Base-by-base conservation (phyloP, 2,113 vertebrate species). In the Dasyprocta punctata region DNA sequence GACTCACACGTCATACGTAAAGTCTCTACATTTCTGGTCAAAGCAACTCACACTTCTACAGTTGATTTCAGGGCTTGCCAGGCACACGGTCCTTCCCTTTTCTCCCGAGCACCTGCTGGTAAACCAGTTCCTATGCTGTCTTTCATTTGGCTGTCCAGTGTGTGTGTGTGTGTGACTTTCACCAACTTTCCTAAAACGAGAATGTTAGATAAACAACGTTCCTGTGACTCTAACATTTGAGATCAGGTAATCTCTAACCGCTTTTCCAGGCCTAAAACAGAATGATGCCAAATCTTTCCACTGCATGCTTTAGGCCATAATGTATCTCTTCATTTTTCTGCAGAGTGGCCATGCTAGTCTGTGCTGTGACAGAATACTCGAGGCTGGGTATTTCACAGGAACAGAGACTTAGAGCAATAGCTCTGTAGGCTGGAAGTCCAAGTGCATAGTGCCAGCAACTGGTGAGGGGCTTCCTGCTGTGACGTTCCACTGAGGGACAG, bases 181-280 rank as follows among this genome's bases (percentile, higher is more conserved):
- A 80, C 16, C 26, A 82, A 22, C 11, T 88, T 92, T 91, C 96
- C 56, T 81, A 67, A 78, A n/a, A 75, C 69, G 36, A 61, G 19
- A 95, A 61, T 33, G 22, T 67, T 92, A 77, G 36, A 84, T 83
- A 67, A 87, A 77, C 67, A 58, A 22, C 26, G 47, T 69, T 12
- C 41, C 44, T 84, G 63, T 83, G 65, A n/a, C 17, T 69, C 56
- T 90, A 63, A 87, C 86, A 67, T 61, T 93, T 61, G 84, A 94
- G 26, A 30, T 12, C 0, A 1, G 30, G 78, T 81, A 71, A 82
- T 92, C 19, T 41, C 38, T 75, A 44, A 94, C 92, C 19, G 28
- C 71, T 80, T 89, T 86, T 73, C 56, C 73, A 85, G n/a, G 56
- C 49, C 81, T 38, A 85, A 58, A 44, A n/a, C 22, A 80, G 10